Base-by-base conservation (phyloP, 2,113 vertebrate genomes). In the Clarias batrachus region DNA sequence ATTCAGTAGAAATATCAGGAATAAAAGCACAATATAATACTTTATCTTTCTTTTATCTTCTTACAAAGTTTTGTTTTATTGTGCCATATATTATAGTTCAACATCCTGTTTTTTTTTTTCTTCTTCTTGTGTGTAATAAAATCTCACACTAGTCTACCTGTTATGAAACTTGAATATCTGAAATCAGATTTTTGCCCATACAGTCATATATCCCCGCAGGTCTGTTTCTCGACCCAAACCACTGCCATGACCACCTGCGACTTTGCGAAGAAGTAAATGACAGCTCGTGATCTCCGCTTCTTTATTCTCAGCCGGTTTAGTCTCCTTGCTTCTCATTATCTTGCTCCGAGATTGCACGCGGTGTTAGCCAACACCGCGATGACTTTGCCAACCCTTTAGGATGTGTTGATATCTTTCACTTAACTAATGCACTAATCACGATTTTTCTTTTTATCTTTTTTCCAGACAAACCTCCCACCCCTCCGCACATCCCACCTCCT, bases 401-500 rank as follows among this genome's bases (percentile, higher is more conserved):
- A 91, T 89, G 85, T 91, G 87, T 77, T 54, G 78, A 89, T 90
- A 89, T 90, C 85, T 88, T 86, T 82, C 83, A 87, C 86, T 76
- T 91, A 93, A 93, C 91, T 93, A 93, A 94, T 94, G 81, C 86
- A 74, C 90, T 92, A 91, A 87, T 89, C 79, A 71, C 90, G 30
- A 85, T 48, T 90, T 89, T 91, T 90, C 76, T 93, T 62, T 87
- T 66, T 86, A 73, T 83, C 90, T 94, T 91, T 94, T 91, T 93
- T 94, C 82, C 95, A 99, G 98, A 99, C 94, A 99, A 99, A 93
- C 98, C 97, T 80, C 96, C 95, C 87, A 96, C 97, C 90, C 97
- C 98, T 90, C 94, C 96, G 0, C 95, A 95, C 56, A 93, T 94
- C 0, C 94, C 94, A 78, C 92, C 95, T 90, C 95, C 95, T 82